phyloP scores from a whole-genome alignment of 1,140 invertebrate genomes.

The Lordiphosa collinella region DNA sequence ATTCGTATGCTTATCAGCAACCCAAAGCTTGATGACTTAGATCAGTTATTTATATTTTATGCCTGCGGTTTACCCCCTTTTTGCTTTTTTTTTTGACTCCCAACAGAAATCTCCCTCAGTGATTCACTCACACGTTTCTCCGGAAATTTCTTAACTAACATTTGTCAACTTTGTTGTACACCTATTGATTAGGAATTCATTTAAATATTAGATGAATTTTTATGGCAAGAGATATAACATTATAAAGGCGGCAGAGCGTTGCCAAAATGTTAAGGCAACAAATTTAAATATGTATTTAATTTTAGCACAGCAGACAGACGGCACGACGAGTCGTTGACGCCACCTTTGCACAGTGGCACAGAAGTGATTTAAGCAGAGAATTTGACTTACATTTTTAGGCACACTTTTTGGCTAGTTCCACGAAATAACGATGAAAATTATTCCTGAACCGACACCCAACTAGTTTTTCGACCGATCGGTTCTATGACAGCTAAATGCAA shows the following conservation, averaged over 20 bases:
- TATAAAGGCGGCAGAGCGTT: conserved; percentile 33
- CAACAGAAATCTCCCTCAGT: conserved; percentile 18
- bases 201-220: conserved; percentile 43
- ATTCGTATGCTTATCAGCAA: conserved; percentile 37
- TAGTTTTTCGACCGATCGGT: too few relatives aligned
- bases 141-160: conserved; percentile 22
- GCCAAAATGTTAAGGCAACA: conserved; percentile 54
- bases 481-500: too few relatives aligned
- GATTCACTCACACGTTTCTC: conserved; percentile 44
- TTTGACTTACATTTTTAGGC: too few relatives aligned
- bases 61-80: conserved; percentile 37
- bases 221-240: conserved; percentile 33
- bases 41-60: conserved; percentile 26
- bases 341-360: conserved; percentile 35
- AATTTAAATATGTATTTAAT: conserved; percentile 69
- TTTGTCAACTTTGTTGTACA: conserved; percentile 16
- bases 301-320: conserved; percentile 47
- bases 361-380: neutral
- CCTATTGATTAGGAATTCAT: conserved; percentile 26
- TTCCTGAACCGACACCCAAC: too few relatives aligned
- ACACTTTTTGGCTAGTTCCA: too few relatives aligned
- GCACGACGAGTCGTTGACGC: conserved; percentile 56
- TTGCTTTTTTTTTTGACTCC: conserved; percentile 1
- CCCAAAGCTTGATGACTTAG: conserved; percentile 33
- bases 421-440: too few relatives aligned